These are phyloP conservation scores for Cantharis rufa DNA, from an alignment of 2,888 invertebrate genomes.

Conservation along the genomic window DNA sequence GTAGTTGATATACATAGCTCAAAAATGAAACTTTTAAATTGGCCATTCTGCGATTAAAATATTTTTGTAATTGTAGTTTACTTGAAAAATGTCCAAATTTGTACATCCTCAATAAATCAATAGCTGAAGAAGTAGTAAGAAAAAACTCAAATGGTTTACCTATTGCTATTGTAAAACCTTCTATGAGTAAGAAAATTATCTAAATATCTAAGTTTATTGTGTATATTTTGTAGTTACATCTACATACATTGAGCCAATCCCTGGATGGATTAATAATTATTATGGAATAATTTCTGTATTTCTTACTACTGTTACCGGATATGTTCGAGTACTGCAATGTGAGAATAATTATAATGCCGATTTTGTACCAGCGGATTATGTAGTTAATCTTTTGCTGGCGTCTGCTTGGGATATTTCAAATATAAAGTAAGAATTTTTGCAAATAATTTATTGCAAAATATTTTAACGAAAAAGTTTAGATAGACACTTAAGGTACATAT, in stretches of 20 bases:
- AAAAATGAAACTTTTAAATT: no score
- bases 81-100: constrained; percentile 68
- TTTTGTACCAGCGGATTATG: constrained; percentile 75
- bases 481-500: no score
- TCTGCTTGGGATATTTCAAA: constrained; percentile 65
- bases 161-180: constrained; percentile 67
- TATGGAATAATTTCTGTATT: constrained; percentile 63
- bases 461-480: no score
- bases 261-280: constrained; percentile 72
- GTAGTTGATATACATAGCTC: no score
- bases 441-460: no score
- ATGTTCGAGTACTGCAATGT: constrained; percentile 64
- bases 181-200: constrained; percentile 1
- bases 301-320: constrained; percentile 61
- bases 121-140: constrained; percentile 66
- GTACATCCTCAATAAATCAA: constrained; percentile 73
- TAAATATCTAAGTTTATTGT: background rate
- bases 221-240: constrained; percentile 41
- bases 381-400: constrained; percentile 79
- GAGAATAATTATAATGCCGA: constrained; percentile 62
- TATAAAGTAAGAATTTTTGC: background rate
- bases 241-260: constrained; percentile 51
- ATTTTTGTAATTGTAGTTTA: constrained; percentile 46
- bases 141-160: constrained; percentile 62
- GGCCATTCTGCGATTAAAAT: no score